Conservation (phyloP, 2,797 vertebrate genomes). For the Rhinogobio ventralis region DNA sequence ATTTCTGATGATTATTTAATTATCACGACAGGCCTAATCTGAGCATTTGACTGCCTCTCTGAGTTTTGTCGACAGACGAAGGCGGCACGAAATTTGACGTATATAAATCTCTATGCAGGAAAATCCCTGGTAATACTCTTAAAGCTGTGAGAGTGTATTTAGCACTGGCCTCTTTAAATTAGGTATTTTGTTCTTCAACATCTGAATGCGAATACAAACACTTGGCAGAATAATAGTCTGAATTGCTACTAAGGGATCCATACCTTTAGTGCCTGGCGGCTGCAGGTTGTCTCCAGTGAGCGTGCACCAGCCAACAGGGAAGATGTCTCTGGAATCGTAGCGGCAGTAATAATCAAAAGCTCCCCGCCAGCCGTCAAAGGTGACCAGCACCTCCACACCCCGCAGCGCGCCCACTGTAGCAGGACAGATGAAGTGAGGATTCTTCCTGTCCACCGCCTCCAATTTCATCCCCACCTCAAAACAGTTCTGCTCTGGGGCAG, state of each 20-base stretch:
- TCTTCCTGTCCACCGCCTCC: slow-evolving; percentile 99
- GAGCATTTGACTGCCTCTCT: too few relatives aligned
- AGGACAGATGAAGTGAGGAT: slow-evolving; percentile 99
- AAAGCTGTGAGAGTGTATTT: neutral
- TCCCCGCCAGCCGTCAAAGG: slow-evolving; percentile 98
- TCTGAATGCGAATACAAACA: neutral
- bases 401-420: slow-evolving; percentile 96
- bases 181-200: neutral
- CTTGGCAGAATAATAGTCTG: neutral
- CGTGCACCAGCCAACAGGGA: slow-evolving; percentile 97
- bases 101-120: too few relatives aligned
- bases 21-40: too few relatives aligned
- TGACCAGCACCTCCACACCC: slow-evolving; percentile 96
- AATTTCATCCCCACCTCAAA: slow-evolving; percentile 99
- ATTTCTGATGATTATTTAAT: too few relatives aligned
- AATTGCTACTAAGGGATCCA: neutral
- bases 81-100: too few relatives aligned
- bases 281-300: slow-evolving; percentile 98
- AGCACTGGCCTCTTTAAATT: neutral
- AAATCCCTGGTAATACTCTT: neutral
- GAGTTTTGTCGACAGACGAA: too few relatives aligned
- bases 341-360: slow-evolving; percentile 99
- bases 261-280: slow-evolving; percentile 97
- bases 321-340: slow-evolving; percentile 97
- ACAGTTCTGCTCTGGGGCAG: slow-evolving; percentile 93